These are phyloP conservation scores for Leucoraja erinaceus DNA, from an alignment of 2,113 vertebrate species.

Conservation along the genomic window DNA sequence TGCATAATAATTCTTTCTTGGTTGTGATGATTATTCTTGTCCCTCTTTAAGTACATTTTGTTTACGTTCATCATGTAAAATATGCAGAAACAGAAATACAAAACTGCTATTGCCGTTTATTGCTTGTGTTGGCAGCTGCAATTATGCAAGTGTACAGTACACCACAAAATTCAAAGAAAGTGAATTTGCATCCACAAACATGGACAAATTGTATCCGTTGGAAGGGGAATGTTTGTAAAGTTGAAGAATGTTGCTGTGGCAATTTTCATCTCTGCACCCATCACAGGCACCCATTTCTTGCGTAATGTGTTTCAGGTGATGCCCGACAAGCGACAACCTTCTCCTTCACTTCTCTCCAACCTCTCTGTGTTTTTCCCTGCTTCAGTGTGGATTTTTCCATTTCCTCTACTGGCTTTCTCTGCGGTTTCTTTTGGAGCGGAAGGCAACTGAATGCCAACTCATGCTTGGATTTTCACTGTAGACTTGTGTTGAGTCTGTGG, in stretches of 20 bases:
- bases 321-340: not conserved
- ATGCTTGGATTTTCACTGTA: not conserved
- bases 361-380: slow-evolving; percentile 10
- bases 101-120: not conserved
- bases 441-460: not conserved
- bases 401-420: not conserved
- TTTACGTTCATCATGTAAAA: not conserved
- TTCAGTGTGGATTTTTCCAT: not conserved
- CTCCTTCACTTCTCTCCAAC: no score
- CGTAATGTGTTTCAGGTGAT: not conserved
- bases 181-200: not conserved
- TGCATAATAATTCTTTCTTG: not conserved
- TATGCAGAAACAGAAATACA: not conserved
- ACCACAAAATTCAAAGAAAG: not conserved
- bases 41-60: not conserved
- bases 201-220: not conserved
- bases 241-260: not conserved
- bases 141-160: not conserved
- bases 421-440: not conserved
- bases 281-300: not conserved
- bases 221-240: not conserved
- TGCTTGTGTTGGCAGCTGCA: not conserved
- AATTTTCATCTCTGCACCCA: not conserved
- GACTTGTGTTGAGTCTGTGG: slow-evolving; percentile 19
- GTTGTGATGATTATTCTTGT: not conserved